phyloP scores from a whole-genome alignment of 2,888 invertebrate species.

The Camponotus fellah region DNA sequence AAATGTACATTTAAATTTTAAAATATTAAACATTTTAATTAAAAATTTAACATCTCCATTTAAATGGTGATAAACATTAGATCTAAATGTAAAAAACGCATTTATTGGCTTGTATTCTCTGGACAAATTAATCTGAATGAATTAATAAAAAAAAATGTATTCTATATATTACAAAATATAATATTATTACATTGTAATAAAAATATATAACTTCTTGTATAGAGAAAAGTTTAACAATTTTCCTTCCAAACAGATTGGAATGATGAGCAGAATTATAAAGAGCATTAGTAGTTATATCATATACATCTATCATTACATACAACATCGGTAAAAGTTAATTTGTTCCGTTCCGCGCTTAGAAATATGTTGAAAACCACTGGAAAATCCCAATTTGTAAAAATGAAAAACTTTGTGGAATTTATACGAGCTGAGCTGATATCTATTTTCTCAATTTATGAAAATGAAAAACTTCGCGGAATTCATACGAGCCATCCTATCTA shows the following conservation, averaged over 20 bases:
- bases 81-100: background rate
- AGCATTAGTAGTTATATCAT: background rate
- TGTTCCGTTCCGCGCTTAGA: slow-evolving; percentile 25
- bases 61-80: background rate
- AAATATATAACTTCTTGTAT: background rate
- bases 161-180: background rate
- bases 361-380: slow-evolving; percentile 28
- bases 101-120: background rate
- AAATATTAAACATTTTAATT: background rate
- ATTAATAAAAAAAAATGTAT: background rate
- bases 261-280: background rate
- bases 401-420: slow-evolving; percentile 54
- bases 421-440: slow-evolving; percentile 52
- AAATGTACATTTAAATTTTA: too few species aligned
- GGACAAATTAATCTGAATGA: background rate
- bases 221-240: background rate
- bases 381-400: slow-evolving; percentile 55
- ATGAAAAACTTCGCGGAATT: slow-evolving; percentile 52
- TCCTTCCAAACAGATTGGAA: background rate
- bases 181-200: background rate
- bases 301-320: too few species aligned
- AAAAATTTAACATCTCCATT: background rate
- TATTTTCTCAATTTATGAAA: slow-evolving; percentile 57
- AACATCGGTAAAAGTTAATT: slow-evolving; percentile 5
- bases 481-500: slow-evolving; percentile 52